Evolutionary conservation across 1,140 invertebrate species (phyloP).

Genomic region (Archivesica marissinica): DNA sequence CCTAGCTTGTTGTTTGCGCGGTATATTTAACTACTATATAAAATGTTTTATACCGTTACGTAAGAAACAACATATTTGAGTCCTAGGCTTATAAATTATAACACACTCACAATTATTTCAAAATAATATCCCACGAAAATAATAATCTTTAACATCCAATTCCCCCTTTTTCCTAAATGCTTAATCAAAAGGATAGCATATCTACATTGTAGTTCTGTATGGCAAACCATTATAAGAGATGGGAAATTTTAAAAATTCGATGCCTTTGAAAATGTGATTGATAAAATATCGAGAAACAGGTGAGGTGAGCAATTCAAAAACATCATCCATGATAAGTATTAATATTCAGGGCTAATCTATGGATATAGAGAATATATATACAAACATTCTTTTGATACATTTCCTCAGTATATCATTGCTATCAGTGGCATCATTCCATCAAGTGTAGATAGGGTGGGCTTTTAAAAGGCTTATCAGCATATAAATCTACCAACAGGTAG

Average conservation of each 20-base stretch:
- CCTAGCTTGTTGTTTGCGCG: background rate
- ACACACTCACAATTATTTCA: no score
- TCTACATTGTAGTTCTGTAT: no score
- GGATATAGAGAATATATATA: background rate
- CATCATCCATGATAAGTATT: background rate
- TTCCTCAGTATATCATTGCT: background rate
- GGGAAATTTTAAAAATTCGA: background rate
- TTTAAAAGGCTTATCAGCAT: constrained; percentile 7
- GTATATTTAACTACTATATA: background rate
- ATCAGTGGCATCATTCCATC: background rate
- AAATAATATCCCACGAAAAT: no score
- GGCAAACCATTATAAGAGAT: no score
- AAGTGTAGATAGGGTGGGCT: background rate
- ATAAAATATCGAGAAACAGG: background rate
- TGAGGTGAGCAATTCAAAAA: background rate
- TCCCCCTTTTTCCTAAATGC: no score
- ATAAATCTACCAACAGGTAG: background rate
- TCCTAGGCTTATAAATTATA: no score
- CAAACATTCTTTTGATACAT: background rate
- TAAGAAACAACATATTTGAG: no score
- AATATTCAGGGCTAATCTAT: background rate
- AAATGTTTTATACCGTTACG: background rate
- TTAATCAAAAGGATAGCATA: no score
- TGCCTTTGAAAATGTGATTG: background rate
- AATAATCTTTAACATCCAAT: no score